phyloP scores from a whole-genome alignment of 2,888 invertebrate species.

The Leucoma salicis region DNA sequence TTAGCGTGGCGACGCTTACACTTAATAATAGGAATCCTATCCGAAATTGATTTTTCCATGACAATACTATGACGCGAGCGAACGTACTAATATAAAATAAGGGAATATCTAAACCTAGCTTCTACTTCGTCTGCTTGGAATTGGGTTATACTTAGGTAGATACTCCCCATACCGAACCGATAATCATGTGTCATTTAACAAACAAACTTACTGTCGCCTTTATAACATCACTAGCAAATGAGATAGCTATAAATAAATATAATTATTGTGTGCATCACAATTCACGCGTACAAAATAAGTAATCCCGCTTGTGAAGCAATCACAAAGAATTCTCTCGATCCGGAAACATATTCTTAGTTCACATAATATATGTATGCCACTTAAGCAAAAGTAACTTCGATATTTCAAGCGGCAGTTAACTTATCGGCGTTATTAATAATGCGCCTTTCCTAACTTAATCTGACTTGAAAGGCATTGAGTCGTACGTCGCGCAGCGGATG shows the following conservation, averaged over 20 bases:
- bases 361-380: slow-evolving; percentile 72
- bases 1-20: too few species aligned
- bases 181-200: too few species aligned
- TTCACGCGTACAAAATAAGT: slow-evolving; percentile 46
- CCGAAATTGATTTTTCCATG: too few species aligned
- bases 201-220: too few species aligned
- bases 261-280: slow-evolving; percentile 36
- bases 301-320: slow-evolving; percentile 49
- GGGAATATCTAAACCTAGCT: too few species aligned
- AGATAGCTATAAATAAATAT: slow-evolving; percentile 32
- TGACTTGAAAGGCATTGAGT: slow-evolving; percentile 77
- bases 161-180: too few species aligned
- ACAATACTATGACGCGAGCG: too few species aligned
- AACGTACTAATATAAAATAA: too few species aligned
- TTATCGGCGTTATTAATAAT: slow-evolving; percentile 81
- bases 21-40: too few species aligned
- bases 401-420: slow-evolving; percentile 75
- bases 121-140: too few species aligned
- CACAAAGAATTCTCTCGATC: slow-evolving; percentile 68
- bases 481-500: slow-evolving; percentile 64
- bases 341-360: slow-evolving; percentile 77
- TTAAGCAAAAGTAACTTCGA: slow-evolving; percentile 78
- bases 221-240: too few species aligned
- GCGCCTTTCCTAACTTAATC: slow-evolving; percentile 78
- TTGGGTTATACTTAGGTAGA: too few species aligned